Conservation (phyloP, 2,113 vertebrate genomes). For the Pteropus alecto region DNA sequence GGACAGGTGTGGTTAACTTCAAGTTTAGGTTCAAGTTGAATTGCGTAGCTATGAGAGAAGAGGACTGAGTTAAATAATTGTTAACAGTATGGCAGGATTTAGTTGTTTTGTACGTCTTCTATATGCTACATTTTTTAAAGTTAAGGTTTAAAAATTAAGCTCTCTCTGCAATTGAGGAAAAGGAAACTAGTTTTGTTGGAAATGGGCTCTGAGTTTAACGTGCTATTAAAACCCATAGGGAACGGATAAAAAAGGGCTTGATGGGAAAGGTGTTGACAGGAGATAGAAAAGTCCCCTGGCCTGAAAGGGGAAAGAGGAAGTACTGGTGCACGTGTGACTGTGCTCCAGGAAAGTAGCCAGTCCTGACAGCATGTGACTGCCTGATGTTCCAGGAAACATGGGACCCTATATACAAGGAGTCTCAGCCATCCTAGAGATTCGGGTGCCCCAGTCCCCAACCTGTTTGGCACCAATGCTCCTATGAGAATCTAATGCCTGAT, state of each 20-base stretch:
- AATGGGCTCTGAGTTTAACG: neutral
- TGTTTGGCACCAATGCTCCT: no score
- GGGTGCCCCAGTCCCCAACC: neutral
- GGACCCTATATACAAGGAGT: neutral
- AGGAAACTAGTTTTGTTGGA: neutral
- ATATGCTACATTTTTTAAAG: neutral
- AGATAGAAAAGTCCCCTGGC: neutral
- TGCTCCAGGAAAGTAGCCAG: neutral
- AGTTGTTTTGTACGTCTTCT: neutral
- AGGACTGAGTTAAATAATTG: neutral
- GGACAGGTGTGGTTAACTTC: neutral
- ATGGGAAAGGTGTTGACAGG: neutral
- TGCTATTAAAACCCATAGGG: neutral
- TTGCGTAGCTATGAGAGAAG: neutral
- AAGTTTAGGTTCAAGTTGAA: neutral
- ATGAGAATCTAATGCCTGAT: no score
- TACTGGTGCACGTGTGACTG: no score
- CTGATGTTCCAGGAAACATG: neutral
- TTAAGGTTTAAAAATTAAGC: neutral
- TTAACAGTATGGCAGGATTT: neutral
- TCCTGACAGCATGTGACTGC: neutral
- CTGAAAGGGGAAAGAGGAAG: neutral
- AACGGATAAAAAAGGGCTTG: neutral
- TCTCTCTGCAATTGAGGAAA: neutral
- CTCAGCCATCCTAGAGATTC: neutral